Conservation (phyloP, 2,888 invertebrate genomes). For the Bhutanitis thaidina region DNA sequence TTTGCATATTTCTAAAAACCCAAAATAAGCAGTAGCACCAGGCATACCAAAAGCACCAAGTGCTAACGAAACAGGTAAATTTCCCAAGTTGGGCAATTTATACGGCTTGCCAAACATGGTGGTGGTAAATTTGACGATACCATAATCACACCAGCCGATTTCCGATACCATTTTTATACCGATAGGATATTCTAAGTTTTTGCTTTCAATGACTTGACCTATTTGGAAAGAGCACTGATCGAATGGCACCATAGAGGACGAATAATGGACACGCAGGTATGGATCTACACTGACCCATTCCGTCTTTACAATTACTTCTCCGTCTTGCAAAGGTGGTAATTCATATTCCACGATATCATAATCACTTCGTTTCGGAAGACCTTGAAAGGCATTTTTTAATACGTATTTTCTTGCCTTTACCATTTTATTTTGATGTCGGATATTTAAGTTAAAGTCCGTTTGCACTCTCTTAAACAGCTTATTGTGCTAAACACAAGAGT, state of each 20-base stretch:
- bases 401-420: constrained; percentile 73
- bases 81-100: constrained; percentile 73
- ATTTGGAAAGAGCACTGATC: constrained; percentile 40
- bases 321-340: constrained; percentile 78
- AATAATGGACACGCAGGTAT: constrained; percentile 33
- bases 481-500: too few relatives aligned
- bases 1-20: constrained; percentile 83
- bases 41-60: constrained; percentile 84
- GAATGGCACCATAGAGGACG: constrained; percentile 25
- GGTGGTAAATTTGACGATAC: constrained; percentile 28
- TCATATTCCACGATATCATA: constrained; percentile 81
- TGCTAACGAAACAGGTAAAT: constrained; percentile 72
- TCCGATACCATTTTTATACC: constrained; percentile 80
- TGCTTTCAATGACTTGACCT: constrained; percentile 77
- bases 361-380: constrained; percentile 78
- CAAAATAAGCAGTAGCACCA: constrained; percentile 87
- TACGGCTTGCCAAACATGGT: neutral
- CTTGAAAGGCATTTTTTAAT: constrained; percentile 75
- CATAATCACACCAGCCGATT: constrained; percentile 84
- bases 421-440: too few relatives aligned
- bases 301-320: constrained; percentile 54
- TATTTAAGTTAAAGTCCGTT: too few relatives aligned
- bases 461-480: too few relatives aligned
- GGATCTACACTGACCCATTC: constrained; percentile 52
- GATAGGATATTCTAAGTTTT: constrained; percentile 79